Evolutionary conservation across 2,888 invertebrate species (phyloP).

Genomic region (Pachycephus smyrnensis): DNA sequence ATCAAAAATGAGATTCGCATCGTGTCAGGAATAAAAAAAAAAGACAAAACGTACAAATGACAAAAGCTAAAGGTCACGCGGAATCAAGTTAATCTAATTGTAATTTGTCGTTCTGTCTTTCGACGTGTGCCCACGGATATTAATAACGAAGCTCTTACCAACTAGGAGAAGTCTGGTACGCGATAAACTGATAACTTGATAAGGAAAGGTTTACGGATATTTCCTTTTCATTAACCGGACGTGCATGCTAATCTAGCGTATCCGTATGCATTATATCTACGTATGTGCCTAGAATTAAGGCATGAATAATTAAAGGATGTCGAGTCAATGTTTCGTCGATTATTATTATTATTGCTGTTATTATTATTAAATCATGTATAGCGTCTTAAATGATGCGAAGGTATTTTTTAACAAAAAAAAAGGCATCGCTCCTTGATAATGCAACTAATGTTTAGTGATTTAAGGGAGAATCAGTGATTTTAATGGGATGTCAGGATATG

Average conservation of each 20-base stretch:
- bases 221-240: neutral
- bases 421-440: neutral
- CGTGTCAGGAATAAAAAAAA: neutral
- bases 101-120: neutral
- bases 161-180: neutral
- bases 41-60: neutral
- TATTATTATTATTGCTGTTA: neutral
- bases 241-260: neutral
- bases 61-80: neutral
- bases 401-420: neutral
- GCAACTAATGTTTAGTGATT: neutral
- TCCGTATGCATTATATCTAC: constrained; percentile 5
- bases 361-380: neutral
- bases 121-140: neutral
- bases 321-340: neutral
- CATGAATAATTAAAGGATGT: neutral
- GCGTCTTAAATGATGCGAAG: neutral
- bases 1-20: neutral
- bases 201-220: neutral
- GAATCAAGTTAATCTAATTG: neutral
- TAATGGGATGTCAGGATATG: neutral
- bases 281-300: constrained; percentile 3
- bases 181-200: neutral
- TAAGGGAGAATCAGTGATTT: neutral
- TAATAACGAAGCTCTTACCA: neutral